These are phyloP conservation scores for Balearica regulorum DNA, from an alignment of 2,797 vertebrate genomes.

Conservation along the genomic window DNA sequence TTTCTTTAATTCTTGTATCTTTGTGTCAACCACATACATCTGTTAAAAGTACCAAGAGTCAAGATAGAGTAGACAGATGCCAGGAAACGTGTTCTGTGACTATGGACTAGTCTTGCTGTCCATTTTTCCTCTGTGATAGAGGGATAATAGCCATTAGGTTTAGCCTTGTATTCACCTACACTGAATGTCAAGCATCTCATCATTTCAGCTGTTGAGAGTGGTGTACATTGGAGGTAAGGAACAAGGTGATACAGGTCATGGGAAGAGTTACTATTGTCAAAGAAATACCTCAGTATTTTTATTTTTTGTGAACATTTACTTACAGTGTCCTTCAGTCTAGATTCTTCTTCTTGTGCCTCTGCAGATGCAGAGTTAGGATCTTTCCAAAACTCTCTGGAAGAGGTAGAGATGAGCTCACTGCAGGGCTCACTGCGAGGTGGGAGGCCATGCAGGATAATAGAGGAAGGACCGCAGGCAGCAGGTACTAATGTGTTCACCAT, in stretches of 20 bases:
- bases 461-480: neutral
- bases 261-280: neutral
- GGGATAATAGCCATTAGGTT: neutral
- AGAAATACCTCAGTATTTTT: neutral
- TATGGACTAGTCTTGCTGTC: neutral
- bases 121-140: neutral
- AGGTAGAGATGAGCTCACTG: neutral
- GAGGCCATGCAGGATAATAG: neutral
- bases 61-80: neutral
- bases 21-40: neutral
- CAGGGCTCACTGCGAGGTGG: neutral
- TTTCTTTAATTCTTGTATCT: neutral
- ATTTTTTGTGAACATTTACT: neutral
- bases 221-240: neutral
- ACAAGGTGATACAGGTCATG: neutral
- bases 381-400: neutral
- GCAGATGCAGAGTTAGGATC: neutral
- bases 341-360: neutral
- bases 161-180: neutral
- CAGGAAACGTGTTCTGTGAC: neutral
- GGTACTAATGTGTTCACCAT: neutral
- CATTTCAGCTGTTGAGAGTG: neutral
- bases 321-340: neutral
- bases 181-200: neutral
- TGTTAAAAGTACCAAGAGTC: neutral